Percentiles rank a stretch among this genome's conserved stretches.
Evolutionary conservation across 2,797 vertebrate species (phyloP).

Genomic region (Meriones psammophilus): DNA sequence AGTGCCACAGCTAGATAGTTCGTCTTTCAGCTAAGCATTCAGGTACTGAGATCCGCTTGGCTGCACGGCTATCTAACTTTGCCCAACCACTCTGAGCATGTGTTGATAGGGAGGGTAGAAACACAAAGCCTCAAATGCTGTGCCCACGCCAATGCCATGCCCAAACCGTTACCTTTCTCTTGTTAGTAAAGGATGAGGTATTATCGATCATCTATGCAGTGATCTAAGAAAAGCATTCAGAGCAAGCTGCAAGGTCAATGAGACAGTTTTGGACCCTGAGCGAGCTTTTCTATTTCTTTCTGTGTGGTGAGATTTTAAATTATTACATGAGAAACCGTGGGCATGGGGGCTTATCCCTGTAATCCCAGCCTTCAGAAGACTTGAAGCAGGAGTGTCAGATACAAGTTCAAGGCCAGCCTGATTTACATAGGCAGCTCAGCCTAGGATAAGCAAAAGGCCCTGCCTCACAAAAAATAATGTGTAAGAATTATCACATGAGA

Average conservation of each 20-base stretch:
- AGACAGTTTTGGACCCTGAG: not conserved
- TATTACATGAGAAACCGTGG: not conserved
- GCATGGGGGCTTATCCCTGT: not conserved
- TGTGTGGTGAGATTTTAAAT: conserved; percentile 40
- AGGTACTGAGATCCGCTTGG: not conserved
- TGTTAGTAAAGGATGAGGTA: not conserved
- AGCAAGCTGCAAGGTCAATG: conserved; percentile 5
- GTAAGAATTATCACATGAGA: not conserved
- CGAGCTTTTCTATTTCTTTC: not conserved
- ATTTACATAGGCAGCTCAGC: not conserved
- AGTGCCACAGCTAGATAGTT: not conserved
- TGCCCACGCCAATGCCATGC: not conserved
- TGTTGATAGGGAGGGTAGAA: not conserved
- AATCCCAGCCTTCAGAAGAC: not conserved
- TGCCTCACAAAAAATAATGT: not conserved
- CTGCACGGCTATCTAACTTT: not conserved
- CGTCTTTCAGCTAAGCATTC: conserved; percentile 8
- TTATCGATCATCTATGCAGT: not conserved
- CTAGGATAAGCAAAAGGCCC: not conserved
- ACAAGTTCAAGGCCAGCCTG: not conserved
- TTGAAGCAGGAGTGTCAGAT: not conserved
- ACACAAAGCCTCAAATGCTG: not conserved
- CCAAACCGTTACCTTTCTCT: conserved; percentile 16
- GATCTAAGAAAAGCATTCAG: not conserved
- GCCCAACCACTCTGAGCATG: not conserved